A percentile compares a stretch with the other conserved stretches of the same genome.
Evolutionary conservation across 2,888 invertebrate genomes (phyloP).

Genomic region (Noctua janthe): DNA sequence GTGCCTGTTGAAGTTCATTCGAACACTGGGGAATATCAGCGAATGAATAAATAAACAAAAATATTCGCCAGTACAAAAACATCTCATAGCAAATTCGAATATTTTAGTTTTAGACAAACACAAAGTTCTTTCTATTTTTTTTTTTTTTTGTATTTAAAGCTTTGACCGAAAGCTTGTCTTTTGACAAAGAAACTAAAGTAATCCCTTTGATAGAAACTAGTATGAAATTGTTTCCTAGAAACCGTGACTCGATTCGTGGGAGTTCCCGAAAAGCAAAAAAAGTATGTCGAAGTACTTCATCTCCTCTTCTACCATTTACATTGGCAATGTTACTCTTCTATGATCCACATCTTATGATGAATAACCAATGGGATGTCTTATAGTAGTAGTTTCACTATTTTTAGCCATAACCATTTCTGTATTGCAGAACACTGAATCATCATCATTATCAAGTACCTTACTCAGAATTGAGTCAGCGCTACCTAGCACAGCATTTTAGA

Average conservation of each 20-base stretch:
- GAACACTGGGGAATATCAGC: background rate
- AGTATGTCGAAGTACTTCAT: background rate
- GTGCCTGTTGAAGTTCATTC: background rate
- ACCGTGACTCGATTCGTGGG: background rate
- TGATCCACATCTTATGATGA: background rate
- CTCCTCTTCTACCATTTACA: background rate
- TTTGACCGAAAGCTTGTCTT: background rate
- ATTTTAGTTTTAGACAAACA: background rate
- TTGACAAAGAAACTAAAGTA: background rate
- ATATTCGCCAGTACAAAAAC: background rate
- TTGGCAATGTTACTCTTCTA: background rate
- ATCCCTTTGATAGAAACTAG: background rate
- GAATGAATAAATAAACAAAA: background rate
- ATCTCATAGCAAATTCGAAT: background rate
- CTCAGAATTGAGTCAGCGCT: constrained; percentile 33
- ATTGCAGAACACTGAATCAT: constrained; percentile 40
- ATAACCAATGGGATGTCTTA: background rate
- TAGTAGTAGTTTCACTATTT: background rate
- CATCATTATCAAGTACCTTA: constrained; percentile 27
- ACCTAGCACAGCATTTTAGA: constrained; percentile 1
- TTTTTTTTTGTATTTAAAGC: background rate
- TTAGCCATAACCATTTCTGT: constrained; percentile 2
- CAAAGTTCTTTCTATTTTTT: background rate
- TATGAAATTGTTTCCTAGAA: background rate
- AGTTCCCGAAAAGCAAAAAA: constrained; percentile 4